These are phyloP conservation scores for Capreolus pygargus DNA, from an alignment of 2,113 vertebrate species.

Conservation along the genomic window DNA sequence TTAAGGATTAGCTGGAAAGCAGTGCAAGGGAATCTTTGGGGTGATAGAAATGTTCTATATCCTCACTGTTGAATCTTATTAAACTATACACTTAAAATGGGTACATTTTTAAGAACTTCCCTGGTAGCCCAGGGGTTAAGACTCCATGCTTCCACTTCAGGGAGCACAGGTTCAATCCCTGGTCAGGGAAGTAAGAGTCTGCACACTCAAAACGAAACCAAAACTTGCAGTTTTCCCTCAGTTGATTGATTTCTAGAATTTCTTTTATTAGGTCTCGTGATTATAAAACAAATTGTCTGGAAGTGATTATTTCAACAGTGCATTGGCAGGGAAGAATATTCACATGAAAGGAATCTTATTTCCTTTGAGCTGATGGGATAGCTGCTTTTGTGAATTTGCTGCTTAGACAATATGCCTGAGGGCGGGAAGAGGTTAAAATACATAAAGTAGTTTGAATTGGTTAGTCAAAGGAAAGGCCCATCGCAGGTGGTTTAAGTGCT, in stretches of 20 bases:
- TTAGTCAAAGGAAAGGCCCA: neutral
- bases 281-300: neutral
- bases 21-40: neutral
- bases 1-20: neutral
- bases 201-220: neutral
- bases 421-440: neutral
- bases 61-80: neutral
- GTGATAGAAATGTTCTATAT: neutral
- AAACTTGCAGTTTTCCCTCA: neutral
- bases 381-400: neutral
- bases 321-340: neutral
- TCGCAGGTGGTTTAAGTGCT: neutral
- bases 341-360: neutral
- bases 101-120: neutral
- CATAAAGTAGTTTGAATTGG: neutral
- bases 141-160: neutral
- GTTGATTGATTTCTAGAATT: neutral
- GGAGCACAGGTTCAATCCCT: neutral
- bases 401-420: neutral
- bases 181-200: neutral
- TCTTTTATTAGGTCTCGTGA: neutral
- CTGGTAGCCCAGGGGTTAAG: neutral
- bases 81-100: neutral
- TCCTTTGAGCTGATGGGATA: neutral
- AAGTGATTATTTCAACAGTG: neutral